Evolutionary conservation across 2,797 vertebrate genomes (phyloP).

Genomic region (Sphaeramia orbicularis): DNA sequence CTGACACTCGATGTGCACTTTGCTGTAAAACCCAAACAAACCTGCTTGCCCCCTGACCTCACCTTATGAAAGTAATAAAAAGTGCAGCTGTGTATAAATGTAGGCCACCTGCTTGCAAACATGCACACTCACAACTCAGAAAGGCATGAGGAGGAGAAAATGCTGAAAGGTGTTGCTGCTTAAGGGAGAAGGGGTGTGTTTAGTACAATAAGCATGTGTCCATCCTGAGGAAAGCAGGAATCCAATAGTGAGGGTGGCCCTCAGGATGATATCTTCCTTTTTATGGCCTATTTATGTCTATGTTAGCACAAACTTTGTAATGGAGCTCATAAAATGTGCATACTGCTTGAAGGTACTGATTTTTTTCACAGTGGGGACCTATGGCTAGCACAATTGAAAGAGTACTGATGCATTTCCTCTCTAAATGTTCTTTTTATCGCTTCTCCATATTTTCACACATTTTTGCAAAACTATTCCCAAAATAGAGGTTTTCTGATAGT

Average conservation of each 20-base stretch:
- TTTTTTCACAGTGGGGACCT: slow-evolving; percentile 66
- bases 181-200: slow-evolving; percentile 47
- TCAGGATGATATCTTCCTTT: slow-evolving; percentile 73
- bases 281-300: slow-evolving; percentile 77
- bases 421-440: slow-evolving; percentile 23
- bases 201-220: slow-evolving; percentile 72
- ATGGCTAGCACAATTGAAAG: slow-evolving; percentile 42
- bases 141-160: slow-evolving; percentile 17
- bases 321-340: slow-evolving; percentile 80
- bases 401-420: slow-evolving; percentile 38
- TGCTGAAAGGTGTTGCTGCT: slow-evolving; percentile 52
- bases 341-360: slow-evolving; percentile 67
- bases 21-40: slow-evolving; percentile 18
- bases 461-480: background rate
- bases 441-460: slow-evolving; percentile 20
- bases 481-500: background rate
- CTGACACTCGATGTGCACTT: slow-evolving; percentile 31
- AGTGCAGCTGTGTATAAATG: slow-evolving; percentile 50
- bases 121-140: slow-evolving; percentile 22
- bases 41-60: slow-evolving; percentile 46
- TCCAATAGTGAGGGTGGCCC: slow-evolving; percentile 72
- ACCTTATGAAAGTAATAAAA: slow-evolving; percentile 66
- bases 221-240: slow-evolving; percentile 65
- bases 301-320: slow-evolving; percentile 84
- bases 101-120: slow-evolving; percentile 9